Evolutionary conservation across 2,797 vertebrate species (phyloP), one percentile per base, ranked within the genome.

Genomic region (Pseudochaenichthys georgianus): DNA sequence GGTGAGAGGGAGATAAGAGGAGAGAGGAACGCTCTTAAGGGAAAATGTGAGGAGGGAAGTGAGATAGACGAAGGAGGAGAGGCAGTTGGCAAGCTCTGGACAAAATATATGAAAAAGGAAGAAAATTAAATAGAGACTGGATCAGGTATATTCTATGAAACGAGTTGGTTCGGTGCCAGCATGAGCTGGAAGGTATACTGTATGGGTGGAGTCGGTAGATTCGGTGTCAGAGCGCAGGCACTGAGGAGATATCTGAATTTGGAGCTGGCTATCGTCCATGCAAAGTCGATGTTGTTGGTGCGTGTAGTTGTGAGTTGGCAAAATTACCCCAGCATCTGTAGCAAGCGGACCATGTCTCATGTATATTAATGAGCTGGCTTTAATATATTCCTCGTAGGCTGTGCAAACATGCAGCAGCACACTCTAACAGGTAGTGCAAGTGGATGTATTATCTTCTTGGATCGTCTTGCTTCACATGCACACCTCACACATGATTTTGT

Each of bases 291-390:
- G 87, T 88, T 91, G 88, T 89, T 86, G 82, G 81, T 87, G 86
- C 73, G 46, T 94, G 88, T 89, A 89, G 87, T 89, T 89, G 89
- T 88, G 90, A 88, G 88, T 83, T 89, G 90, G 88, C 70, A 62
- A 90, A 92, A 92, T 93, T 87, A 92, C 70, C 85, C 82, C 84
- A 83, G 90, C 93, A 92, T 94, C 92, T 94, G 92, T 90, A 88
- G 88, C 87, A 88, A 91, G 89, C 79, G 54, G 89, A 93, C 80
- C 92, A 77, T 91, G 87, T 89, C 92, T 93, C 88, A 93, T 94
- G 91, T 92, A 87, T 94, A 93, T 94, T 93, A 86, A 93, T 94
- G 89, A 92, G 81, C 60, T 19, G 21, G 67, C 78, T 89, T 87
- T 90, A 93, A 93, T 92, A 82, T 90, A 92, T 92, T 93, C 90